A percentile compares a stretch with the other conserved stretches of the same genome.
phyloP scores from a whole-genome alignment of 1,140 invertebrate genomes.

The honey bee (Apis mellifera) region DNA sequence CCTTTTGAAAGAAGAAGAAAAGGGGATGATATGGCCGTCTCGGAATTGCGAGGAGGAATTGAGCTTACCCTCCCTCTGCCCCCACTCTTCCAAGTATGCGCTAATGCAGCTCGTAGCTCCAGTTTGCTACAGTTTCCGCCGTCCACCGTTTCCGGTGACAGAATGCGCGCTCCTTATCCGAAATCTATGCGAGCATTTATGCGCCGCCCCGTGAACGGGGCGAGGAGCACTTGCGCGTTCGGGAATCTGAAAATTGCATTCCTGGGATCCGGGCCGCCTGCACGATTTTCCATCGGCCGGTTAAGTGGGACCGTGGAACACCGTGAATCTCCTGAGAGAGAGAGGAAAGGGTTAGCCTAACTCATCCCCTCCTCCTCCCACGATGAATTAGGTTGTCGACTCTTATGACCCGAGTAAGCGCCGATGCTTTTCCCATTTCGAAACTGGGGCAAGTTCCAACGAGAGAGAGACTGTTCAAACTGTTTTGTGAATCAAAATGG shows the following conservation, averaged over 20 bases:
- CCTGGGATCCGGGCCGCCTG: conserved; percentile 55
- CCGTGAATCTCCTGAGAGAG: neutral
- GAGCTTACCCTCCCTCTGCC: no score
- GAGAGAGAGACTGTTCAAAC: conserved; percentile 3
- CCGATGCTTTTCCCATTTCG: conserved; percentile 39
- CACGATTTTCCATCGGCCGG: conserved; percentile 38
- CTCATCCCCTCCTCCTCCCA: neutral
- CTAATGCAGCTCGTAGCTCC: conserved; percentile 73
- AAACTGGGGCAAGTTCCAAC: conserved; percentile 50
- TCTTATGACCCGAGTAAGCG: conserved; percentile 26
- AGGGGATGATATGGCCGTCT: conserved; percentile 38
- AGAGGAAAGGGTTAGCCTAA: neutral
- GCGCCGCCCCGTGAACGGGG: conserved; percentile 29
- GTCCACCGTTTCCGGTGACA: conserved; percentile 63
- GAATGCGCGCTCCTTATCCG: conserved; percentile 72
- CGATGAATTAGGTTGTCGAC: conserved; percentile 55
- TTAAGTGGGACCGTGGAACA: conserved; percentile 15
- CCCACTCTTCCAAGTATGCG: conserved; percentile 68
- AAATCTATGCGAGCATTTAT: conserved; percentile 71
- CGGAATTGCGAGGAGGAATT: conserved; percentile 58
- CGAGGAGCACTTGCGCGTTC: conserved; percentile 56
- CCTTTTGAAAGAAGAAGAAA: conserved; percentile 45
- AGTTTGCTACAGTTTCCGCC: conserved; percentile 67
- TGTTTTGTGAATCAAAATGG: conserved; percentile 7
- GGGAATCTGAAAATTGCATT: conserved; percentile 78